A percentile compares a stretch with the other conserved stretches of the same genome.
phyloP scores from a whole-genome alignment of 2,113 vertebrate species.

The Phaethon lepturus region DNA sequence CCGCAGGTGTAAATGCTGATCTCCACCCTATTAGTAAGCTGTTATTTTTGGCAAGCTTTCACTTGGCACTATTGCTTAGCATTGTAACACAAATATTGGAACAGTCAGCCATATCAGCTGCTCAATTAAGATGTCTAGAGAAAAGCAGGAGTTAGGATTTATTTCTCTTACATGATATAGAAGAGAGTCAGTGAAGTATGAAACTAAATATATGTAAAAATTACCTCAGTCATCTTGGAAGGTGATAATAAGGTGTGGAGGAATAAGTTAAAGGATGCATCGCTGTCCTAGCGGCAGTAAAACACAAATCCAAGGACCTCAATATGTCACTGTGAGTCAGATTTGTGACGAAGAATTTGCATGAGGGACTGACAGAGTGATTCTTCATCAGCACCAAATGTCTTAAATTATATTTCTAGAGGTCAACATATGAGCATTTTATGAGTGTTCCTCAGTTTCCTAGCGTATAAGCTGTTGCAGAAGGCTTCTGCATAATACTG shows the following conservation, averaged over 20 bases:
- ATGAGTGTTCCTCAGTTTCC: neutral
- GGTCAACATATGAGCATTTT: neutral
- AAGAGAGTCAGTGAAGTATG: neutral
- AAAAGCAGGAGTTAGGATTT: constrained; percentile 11
- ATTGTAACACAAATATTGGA: constrained; percentile 41
- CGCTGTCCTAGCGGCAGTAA: neutral
- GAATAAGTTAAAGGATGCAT: neutral
- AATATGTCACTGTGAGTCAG: neutral
- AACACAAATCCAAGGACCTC: neutral
- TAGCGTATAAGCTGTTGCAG: neutral
- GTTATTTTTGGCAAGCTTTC: constrained; percentile 46
- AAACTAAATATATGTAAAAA: neutral
- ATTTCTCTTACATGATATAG: neutral
- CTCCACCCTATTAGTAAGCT: neutral
- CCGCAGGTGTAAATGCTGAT: neutral
- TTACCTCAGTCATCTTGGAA: neutral
- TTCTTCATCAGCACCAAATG: neutral
- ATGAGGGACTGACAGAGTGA: neutral
- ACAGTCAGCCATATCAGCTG: neutral
- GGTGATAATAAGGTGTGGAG: neutral
- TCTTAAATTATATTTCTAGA: neutral
- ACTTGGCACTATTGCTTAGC: neutral
- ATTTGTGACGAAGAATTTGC: neutral
- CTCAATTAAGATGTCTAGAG: constrained; percentile 38
- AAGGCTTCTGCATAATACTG: neutral